phyloP scores from a whole-genome alignment of 30 jellyfish, hydroid and myxozoan genomes.

The Pseudorhiza aurosa region DNA sequence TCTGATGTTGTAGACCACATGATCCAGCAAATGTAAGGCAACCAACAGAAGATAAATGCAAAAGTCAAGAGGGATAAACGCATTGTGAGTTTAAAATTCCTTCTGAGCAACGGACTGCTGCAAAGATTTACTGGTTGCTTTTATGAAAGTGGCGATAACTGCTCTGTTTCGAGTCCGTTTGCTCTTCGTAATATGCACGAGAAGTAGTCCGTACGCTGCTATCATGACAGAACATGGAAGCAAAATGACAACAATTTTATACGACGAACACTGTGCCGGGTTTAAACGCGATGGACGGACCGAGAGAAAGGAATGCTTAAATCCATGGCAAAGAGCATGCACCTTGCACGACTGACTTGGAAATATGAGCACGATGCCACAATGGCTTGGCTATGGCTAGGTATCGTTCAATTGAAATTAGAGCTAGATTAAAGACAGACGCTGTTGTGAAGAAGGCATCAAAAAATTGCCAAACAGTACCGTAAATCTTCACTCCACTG shows the following conservation, averaged over 20 bases:
- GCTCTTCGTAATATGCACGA: background rate
- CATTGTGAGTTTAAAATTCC: constrained; percentile 17
- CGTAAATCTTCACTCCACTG: background rate
- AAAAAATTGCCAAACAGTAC: constrained; percentile 10
- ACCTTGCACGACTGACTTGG: constrained; percentile 4
- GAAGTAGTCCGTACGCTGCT: constrained; percentile 14
- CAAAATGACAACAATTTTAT: constrained; percentile 11
- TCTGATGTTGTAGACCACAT: constrained; percentile 19
- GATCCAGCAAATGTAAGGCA: constrained; percentile 44
- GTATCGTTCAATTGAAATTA: constrained; percentile 42
- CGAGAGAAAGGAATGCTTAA: constrained; percentile 18
- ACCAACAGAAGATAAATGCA: constrained; percentile 40
- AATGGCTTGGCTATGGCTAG: constrained; percentile 45
- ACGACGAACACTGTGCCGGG: background rate
- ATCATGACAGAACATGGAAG: constrained; percentile 36
- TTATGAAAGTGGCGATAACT: background rate
- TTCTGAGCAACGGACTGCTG: background rate
- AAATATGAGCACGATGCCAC: constrained; percentile 17
- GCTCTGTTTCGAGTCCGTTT: constrained; percentile 14
- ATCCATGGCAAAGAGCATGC: constrained; percentile 36
- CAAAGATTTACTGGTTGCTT: background rate
- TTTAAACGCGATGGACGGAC: constrained; percentile 18
- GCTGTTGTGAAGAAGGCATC: constrained; percentile 34
- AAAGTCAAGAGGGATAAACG: constrained; percentile 40
- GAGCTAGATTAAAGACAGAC: constrained; percentile 28